phyloP scores from a whole-genome alignment of 2,888 invertebrate genomes.

The Listrodromus nycthemerus region DNA sequence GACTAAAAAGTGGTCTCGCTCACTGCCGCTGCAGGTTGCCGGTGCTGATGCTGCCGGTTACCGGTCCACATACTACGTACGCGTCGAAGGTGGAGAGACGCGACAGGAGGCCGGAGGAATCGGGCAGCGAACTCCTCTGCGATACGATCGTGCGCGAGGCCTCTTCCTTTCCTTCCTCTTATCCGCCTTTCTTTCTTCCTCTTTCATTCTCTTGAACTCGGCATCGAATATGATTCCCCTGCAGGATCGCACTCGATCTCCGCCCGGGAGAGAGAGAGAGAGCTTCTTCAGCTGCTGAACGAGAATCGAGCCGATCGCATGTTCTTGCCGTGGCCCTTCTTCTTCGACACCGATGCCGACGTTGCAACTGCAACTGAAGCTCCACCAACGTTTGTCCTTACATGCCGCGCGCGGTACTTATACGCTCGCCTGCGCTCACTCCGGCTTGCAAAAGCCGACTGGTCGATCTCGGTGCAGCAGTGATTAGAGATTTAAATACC shows the following conservation, averaged over 20 bases:
- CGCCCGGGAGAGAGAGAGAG: neutral
- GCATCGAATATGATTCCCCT: conserved; percentile 46
- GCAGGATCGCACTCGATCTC: conserved; percentile 51
- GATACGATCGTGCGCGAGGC: conserved; percentile 58
- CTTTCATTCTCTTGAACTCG: conserved; percentile 47
- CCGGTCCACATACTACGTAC: conserved; percentile 41
- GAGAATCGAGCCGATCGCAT: conserved; percentile 53
- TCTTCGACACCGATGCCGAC: conserved; percentile 50
- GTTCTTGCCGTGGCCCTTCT: conserved; percentile 43
- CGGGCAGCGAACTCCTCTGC: conserved; percentile 53
- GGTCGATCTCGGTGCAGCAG: conserved; percentile 68
- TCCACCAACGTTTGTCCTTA: conserved; percentile 44
- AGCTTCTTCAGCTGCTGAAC: conserved; percentile 43
- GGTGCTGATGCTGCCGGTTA: conserved; percentile 48
- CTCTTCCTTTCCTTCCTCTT: conserved; percentile 25
- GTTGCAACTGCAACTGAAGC: conserved; percentile 47
- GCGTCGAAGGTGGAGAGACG: conserved; percentile 51
- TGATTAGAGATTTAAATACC: conserved; percentile 74
- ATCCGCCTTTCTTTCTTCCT: conserved; percentile 35
- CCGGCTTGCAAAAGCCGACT: conserved; percentile 55
- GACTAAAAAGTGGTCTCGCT: conserved; percentile 61
- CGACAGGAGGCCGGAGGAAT: conserved; percentile 59
- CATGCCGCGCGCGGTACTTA: conserved; percentile 51
- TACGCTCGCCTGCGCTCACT: conserved; percentile 25
- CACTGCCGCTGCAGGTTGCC: conserved; percentile 27